Base-by-base conservation (phyloP, 1,140 invertebrate genomes). In the Limonius californicus region DNA sequence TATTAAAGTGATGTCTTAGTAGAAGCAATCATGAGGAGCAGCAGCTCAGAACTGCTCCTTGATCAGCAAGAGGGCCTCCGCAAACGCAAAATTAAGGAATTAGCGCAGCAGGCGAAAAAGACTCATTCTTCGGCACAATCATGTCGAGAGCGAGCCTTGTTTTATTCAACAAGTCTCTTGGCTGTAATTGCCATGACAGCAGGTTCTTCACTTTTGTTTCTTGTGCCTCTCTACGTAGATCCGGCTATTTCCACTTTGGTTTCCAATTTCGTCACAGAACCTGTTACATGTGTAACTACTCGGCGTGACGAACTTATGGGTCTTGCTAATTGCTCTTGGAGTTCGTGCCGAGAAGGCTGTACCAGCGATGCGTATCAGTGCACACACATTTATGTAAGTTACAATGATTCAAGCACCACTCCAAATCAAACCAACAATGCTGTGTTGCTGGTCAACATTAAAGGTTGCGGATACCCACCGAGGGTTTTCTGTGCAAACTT, bases 381-480 rank as follows among this genome's bases (percentile, higher is more conserved):
- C 76, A 90, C 88, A 7, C 90, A 92, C 74, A 87, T 94, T 57
- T 91, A 90, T 77, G 91, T 94, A 54, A 87, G 86, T 67, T 94
- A 91, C 69, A 83, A 84, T 61, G 73, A 54, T 76, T 65, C 76
- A 30, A 58, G 73, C 39, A 32, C 59, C 6, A 43, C 54, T 0
- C 77, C 65, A 71, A 81, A 74, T 54, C 71, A 70, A 64, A 75
- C 72, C 39, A 80, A 82, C 56, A 86, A 89, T 69, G 88, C 87
- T 12, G 83, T 87, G 15, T 80, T 91, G 4, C 77, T 89, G 58
- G 87, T 90, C 56, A 91, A 91, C 77, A 89, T 90, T 72, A 90
- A 90, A 75, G 91, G 90, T 3, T 94, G 92, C 76, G 92, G 91
- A n/a, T 94, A 94, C 76, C 92, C 92, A 47, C 92, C 92, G 15